phyloP scores from a whole-genome alignment of 1,140 invertebrate species.

The Cataglyphis hispanica region DNA sequence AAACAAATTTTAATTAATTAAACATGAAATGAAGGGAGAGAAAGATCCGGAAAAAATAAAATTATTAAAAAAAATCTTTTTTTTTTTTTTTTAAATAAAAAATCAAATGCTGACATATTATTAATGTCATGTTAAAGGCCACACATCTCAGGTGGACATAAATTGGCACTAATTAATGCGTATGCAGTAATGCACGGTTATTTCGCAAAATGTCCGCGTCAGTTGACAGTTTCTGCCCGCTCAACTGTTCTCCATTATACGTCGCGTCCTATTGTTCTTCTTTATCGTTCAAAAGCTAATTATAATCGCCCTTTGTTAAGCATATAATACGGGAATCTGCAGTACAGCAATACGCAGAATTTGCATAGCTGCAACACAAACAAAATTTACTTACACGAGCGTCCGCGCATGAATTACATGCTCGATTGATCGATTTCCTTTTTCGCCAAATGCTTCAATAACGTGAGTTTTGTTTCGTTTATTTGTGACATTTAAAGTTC shows the following conservation, averaged over 20 bases:
- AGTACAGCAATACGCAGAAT: constrained; percentile 25
- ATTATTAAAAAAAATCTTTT: neutral
- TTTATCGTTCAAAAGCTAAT: constrained; percentile 58
- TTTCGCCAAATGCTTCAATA: constrained; percentile 26
- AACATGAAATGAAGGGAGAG: neutral
- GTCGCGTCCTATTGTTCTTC: constrained; percentile 54
- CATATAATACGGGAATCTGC: constrained; percentile 41
- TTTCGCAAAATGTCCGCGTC: constrained; percentile 38
- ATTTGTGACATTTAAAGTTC: constrained; percentile 28
- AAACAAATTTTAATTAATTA: neutral
- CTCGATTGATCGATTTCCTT: constrained; percentile 14
- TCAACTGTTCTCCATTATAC: constrained; percentile 39
- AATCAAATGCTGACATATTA: too few relatives aligned
- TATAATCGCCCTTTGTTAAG: constrained; percentile 62
- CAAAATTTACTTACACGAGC: constrained; percentile 42
- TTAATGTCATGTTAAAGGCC: neutral
- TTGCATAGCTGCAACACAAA: constrained; percentile 46
- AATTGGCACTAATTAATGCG: constrained; percentile 37
- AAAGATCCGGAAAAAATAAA: neutral
- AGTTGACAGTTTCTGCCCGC: constrained; percentile 48
- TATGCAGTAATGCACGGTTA: constrained; percentile 31
- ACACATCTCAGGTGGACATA: neutral
- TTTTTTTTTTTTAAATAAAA: neutral
- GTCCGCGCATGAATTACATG: neutral
- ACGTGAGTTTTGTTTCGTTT: constrained; percentile 4